Evolutionary conservation across 2,113 vertebrate species (phyloP), one percentile per base, ranked within the genome.

Genomic region (Tauraco erythrolophus): DNA sequence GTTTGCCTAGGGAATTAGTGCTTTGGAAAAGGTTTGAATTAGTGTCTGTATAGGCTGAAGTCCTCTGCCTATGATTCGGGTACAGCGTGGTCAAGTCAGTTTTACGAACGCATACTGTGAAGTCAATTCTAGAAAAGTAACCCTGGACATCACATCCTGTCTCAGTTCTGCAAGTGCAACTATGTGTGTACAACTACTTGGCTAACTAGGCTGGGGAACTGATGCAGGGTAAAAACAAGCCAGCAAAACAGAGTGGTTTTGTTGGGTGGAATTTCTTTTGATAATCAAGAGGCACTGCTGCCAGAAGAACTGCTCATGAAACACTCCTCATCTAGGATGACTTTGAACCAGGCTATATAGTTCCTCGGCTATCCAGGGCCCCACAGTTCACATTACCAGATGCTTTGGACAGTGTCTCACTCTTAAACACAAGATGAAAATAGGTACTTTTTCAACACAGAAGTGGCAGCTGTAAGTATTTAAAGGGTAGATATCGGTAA

Each of bases 401-500:
- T 88, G 77, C 89, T 95, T 95, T 92, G 90, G 80, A 68, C 76
- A 50, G 17, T 71, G 61, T 84, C 85, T 96, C 70, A 35, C 35
- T 89, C 65, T n/a, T 79, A 75, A 88, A 46, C 62, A 88, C 89
- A 83, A 92, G 79, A 94, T 91, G 92, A 81, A 92, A 96, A 93
- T 65, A 95, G 86, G 94, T 90, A 82, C 51, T 45, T 94, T 79
- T 92, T 51, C 66, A 91, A 69, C 62, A 76, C 58, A 82, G 89
- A 93, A 93, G 75, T 84, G 92, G 92, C 80, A 92, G 93, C 88
- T 93, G 39, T 88, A 95, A 94, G 93, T 96, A 84, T 90, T 96
- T 95, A 96, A 88, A 93, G 86, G 45, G 60, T 92, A 96, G 92
- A 93, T 90, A 94, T 27, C 95, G 88, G 92, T 90, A 96, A 85